These are phyloP conservation scores for Halictus ligatus DNA, from an alignment of 2,888 invertebrate species.

Conservation along the genomic window DNA sequence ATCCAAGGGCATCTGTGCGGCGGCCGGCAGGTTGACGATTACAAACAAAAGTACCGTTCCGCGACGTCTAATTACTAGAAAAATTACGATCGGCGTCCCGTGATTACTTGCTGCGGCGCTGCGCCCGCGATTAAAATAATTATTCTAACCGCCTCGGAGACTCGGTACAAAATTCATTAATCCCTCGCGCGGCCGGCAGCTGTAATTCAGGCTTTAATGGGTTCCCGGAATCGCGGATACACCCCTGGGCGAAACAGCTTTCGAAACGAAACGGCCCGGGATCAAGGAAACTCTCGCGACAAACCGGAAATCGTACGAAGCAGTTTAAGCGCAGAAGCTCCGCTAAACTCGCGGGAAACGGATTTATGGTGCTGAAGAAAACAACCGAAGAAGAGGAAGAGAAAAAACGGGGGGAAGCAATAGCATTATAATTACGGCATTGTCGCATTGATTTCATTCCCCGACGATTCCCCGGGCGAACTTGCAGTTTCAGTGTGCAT, in stretches of 20 bases:
- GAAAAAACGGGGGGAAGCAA: slow-evolving; percentile 2
- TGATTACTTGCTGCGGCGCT: slow-evolving; percentile 3
- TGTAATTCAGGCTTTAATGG: slow-evolving; percentile 12
- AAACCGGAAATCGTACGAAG: not conserved
- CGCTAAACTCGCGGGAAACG: not conserved
- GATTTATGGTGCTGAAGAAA: no score
- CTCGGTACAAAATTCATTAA: slow-evolving; percentile 24
- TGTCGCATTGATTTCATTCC: slow-evolving; percentile 51
- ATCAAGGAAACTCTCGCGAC: not conserved
- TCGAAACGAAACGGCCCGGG: not conserved
- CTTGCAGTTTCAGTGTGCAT: slow-evolving; percentile 42
- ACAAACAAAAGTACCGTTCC: not conserved
- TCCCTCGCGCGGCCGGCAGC: not conserved
- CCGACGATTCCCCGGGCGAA: slow-evolving; percentile 35
- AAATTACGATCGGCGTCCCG: slow-evolving; percentile 16
- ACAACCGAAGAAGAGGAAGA: not conserved
- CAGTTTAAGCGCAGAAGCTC: not conserved
- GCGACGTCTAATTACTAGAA: slow-evolving; percentile 20
- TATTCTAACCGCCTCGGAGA: not conserved
- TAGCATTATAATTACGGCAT: slow-evolving; percentile 43
- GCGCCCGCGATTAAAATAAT: slow-evolving; percentile 33
- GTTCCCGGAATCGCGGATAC: slow-evolving; percentile 1
- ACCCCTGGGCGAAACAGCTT: not conserved
- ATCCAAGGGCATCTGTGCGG: not conserved
- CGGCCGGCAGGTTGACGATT: not conserved